Percentiles rank a stretch among this genome's conserved stretches.
phyloP scores from a whole-genome alignment of 2,888 invertebrate genomes.

The Drosophila mulleri region DNA sequence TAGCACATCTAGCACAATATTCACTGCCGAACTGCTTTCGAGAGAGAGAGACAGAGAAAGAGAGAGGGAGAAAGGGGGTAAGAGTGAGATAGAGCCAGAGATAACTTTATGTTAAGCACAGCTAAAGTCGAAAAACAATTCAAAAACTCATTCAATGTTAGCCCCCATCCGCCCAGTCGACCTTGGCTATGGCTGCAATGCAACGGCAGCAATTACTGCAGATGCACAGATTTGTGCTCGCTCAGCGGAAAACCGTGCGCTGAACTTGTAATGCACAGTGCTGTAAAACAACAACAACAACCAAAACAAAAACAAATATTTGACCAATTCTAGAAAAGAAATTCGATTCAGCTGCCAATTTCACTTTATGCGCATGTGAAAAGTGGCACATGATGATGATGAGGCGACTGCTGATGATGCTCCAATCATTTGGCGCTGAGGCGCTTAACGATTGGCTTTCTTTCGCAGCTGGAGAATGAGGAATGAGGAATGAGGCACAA shows the following conservation, averaged over 20 bases:
- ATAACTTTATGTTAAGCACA: conserved; percentile 41
- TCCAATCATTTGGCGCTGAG: conserved; percentile 74
- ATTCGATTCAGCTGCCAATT: conserved; percentile 59
- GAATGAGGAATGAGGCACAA: conserved; percentile 4
- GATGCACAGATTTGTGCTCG: conserved; percentile 29
- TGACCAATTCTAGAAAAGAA: conserved; percentile 58
- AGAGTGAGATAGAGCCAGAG: conserved; percentile 4
- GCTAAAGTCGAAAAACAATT: neutral
- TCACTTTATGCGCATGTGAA: conserved; percentile 77
- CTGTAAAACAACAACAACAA: conserved; percentile 2
- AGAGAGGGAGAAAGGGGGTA: no score
- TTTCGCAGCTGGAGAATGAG: conserved; percentile 40
- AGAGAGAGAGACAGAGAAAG: neutral
- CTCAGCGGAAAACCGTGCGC: conserved; percentile 43
- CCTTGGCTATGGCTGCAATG: conserved; percentile 62
- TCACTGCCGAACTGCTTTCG: conserved; percentile 19
- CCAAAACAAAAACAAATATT: conserved; percentile 33
- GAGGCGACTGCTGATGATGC: conserved; percentile 52
- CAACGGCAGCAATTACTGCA: conserved; percentile 30
- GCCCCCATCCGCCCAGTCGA: conserved; percentile 50
- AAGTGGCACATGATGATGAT: conserved; percentile 79
- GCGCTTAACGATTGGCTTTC: conserved; percentile 72
- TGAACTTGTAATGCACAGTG: neutral
- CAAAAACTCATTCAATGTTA: conserved; percentile 67
- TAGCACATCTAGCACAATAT: conserved; percentile 63